Percentiles rank a stretch among this genome's conserved stretches.
Conservation (phyloP, 1,140 invertebrate species). For the Capitella teleta region DNA sequence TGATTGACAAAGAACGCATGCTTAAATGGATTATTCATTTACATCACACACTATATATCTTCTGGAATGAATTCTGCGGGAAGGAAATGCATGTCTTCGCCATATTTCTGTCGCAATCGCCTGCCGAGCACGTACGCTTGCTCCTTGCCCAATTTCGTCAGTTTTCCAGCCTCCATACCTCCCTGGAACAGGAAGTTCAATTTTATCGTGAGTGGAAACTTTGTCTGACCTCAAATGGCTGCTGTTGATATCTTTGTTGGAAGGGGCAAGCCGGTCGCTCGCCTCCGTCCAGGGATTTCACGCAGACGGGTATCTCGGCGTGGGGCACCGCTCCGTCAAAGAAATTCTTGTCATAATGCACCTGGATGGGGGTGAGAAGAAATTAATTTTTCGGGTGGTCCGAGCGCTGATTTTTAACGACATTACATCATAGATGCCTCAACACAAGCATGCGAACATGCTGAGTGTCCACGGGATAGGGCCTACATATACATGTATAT, state of each 20-base stretch:
- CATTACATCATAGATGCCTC: too few relatives aligned
- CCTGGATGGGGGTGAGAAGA: neutral
- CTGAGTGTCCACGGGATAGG: too few relatives aligned
- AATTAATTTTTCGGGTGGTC: neutral
- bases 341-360: neutral
- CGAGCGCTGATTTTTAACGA: neutral
- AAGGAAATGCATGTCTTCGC: neutral
- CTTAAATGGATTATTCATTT: neutral
- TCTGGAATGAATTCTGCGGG: slow-evolving; percentile 6
- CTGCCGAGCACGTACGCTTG: slow-evolving; percentile 6
- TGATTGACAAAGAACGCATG: neutral
- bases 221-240: neutral
- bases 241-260: neutral
- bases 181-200: slow-evolving; percentile 1
- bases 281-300: too few relatives aligned
- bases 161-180: neutral
- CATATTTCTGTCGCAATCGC: neutral
- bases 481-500: too few relatives aligned
- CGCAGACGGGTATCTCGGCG: too few relatives aligned
- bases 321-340: neutral
- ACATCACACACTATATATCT: neutral
- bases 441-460: too few relatives aligned
- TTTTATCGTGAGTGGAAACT: neutral
- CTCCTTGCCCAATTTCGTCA: slow-evolving; percentile 3
- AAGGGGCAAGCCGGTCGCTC: too few relatives aligned